These are phyloP conservation scores for Chiloscyllium punctatum DNA, from an alignment of 2,797 vertebrate species.

Conservation along the genomic window DNA sequence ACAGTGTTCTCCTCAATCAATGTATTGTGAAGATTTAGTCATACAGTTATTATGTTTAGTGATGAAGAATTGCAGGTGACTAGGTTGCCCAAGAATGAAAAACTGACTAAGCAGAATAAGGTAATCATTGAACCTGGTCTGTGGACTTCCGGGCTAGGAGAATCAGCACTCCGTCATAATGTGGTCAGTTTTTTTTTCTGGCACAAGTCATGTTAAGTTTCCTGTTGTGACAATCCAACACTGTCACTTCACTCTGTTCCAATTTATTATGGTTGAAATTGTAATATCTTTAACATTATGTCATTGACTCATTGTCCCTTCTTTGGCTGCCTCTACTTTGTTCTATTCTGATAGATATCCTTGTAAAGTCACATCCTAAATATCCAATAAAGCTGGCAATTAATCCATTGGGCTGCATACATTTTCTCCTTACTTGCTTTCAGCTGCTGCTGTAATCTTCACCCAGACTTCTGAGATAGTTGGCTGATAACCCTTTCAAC, in stretches of 20 bases:
- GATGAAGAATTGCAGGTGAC: not conserved
- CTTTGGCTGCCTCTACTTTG: not conserved
- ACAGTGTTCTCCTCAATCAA: not conserved
- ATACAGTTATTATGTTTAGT: not conserved
- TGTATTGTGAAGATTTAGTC: not conserved
- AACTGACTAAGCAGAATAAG: not conserved
- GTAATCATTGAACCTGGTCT: not conserved
- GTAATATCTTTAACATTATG: not conserved
- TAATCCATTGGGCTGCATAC: not conserved
- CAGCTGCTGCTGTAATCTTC: not conserved
- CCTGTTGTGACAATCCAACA: not conserved
- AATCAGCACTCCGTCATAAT: too few species aligned
- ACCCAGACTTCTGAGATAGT: not conserved
- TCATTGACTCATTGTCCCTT: not conserved
- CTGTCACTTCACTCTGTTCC: not conserved
- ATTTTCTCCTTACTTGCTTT: not conserved
- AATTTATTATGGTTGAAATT: not conserved
- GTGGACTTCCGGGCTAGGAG: too few species aligned
- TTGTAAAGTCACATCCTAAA: not conserved
- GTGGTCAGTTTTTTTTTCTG: too few species aligned
- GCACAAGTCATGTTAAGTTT: not conserved
- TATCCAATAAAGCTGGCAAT: not conserved
- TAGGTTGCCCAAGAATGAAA: not conserved
- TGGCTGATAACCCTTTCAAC: not conserved
- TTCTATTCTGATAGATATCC: not conserved